phyloP scores from a whole-genome alignment of 2,888 invertebrate species.

The Prenolepis imparis region DNA sequence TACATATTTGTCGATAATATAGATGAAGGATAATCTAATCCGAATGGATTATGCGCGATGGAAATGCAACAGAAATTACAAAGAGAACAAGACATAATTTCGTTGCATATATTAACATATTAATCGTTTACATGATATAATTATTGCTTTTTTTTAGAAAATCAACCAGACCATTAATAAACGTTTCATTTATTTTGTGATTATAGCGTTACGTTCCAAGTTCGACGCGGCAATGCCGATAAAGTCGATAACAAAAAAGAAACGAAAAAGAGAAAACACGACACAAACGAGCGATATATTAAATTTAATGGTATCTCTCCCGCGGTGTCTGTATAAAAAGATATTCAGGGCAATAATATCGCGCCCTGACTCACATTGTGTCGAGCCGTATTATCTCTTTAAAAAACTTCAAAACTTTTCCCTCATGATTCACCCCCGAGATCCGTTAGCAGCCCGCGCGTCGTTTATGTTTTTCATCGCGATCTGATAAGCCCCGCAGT shows the following conservation, averaged over 20 bases:
- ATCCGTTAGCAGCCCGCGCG: conserved; percentile 19
- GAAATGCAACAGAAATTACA: neutral
- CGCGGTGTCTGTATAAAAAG: conserved; percentile 44
- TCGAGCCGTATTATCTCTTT: conserved; percentile 62
- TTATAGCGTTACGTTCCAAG: neutral
- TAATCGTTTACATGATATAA: too few species aligned
- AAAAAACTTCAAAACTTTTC: conserved; percentile 60
- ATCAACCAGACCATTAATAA: conserved; percentile 6
- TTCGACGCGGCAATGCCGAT: neutral
- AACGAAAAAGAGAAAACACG: neutral
- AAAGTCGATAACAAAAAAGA: neutral
- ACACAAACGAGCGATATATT: conserved; percentile 34
- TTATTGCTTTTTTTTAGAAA: conserved; percentile 8
- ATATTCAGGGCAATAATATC: conserved; percentile 58
- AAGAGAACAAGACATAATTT: neutral
- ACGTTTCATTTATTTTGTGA: neutral
- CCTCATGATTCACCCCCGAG: conserved; percentile 25
- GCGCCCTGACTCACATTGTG: conserved; percentile 57
- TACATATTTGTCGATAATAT: neutral
- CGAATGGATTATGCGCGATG: neutral
- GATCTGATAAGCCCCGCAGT: conserved; percentile 49
- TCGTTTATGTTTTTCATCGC: conserved; percentile 43
- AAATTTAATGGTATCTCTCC: conserved; percentile 64
- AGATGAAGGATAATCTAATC: conserved; percentile 4
- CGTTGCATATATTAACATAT: too few species aligned